phyloP scores from a whole-genome alignment of 1,140 invertebrate genomes.

The Pemphigus obesinymphae region DNA sequence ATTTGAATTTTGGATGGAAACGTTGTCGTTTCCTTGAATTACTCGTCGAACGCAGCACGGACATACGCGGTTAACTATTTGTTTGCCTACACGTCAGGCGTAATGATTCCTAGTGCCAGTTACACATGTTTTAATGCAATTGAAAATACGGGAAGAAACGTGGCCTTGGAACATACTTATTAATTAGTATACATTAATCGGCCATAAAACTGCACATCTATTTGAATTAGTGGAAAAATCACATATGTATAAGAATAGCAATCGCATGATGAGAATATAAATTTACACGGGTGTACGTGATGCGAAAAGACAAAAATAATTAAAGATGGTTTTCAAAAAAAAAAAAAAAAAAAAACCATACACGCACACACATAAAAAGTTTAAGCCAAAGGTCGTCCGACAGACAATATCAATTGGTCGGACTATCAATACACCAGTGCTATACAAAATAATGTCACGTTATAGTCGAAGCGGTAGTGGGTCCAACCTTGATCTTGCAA shows the following conservation, averaged over 20 bases:
- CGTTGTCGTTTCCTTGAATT: not conserved
- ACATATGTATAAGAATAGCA: not conserved
- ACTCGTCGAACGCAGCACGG: not conserved
- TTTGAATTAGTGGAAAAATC: not conserved
- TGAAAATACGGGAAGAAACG: not conserved
- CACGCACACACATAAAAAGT: not conserved
- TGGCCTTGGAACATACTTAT: not conserved
- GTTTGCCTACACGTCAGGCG: constrained; percentile 11
- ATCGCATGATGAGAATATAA: not conserved
- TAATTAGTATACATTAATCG: not conserved
- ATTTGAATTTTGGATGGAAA: not conserved
- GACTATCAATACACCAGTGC: not conserved
- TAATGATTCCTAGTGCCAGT: too few species aligned
- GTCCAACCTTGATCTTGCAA: not conserved
- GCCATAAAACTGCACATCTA: not conserved
- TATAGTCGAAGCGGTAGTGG: not conserved
- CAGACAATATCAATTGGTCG: not conserved
- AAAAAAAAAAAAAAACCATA: not conserved
- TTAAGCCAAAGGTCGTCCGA: not conserved
- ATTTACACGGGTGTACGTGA: not conserved
- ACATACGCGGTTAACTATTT: not conserved
- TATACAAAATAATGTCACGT: not conserved
- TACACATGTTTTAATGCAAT: not conserved
- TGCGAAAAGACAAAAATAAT: not conserved
- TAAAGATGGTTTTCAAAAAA: not conserved